Evolutionary conservation across 1,140 invertebrate species (phyloP), one percentile per base, ranked within the genome.

Genomic region (Maconellicoccus hirsutus): DNA sequence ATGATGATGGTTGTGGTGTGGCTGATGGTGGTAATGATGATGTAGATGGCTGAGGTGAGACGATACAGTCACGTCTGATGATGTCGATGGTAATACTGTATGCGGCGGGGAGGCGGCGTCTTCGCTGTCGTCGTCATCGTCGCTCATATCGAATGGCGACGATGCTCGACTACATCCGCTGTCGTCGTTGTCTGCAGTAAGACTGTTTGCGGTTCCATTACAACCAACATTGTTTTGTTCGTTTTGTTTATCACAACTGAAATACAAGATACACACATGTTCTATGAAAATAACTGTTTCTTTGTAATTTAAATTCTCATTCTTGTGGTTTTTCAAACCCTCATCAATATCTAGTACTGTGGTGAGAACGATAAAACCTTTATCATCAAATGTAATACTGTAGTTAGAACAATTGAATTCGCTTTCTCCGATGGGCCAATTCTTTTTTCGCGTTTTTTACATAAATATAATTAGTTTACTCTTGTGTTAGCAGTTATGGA

Each of bases 101-200:
- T 52, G 42, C 22, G 21, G 61, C 2, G 61, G 61, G 6, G 61
- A 66, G 10, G 61, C 22, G 10, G 25, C 16, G 22, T 66, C 61
- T 66, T 66, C 61, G 61, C 61, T 66, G 22, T 66, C 61, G 61
- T 66, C 61, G 4, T 26, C 61, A 22, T 66, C 61, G 21, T 66
- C 61, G 61, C 61, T 66, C 61, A 66, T 66, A 16, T 66, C 61
- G 61, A 66, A 26, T 16, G 61, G 61, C 61, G 61, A 66, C 61
- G 61, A 66, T 22, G 61, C 61, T 12, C 61, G 61, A 22, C 61
- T 66, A 22, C 61, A 66, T 3, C 61, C 25, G 61, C 61, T 66
- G 21, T 66, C 61, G 61, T 66, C 61, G 61, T 66, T 66, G 61
- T 66, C 61, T 8, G 25, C 61, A 10, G 61, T 4, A 10, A 66